These are phyloP conservation scores for Rutpela maculata DNA, from an alignment of 2,888 invertebrate genomes.

Conservation along the genomic window DNA sequence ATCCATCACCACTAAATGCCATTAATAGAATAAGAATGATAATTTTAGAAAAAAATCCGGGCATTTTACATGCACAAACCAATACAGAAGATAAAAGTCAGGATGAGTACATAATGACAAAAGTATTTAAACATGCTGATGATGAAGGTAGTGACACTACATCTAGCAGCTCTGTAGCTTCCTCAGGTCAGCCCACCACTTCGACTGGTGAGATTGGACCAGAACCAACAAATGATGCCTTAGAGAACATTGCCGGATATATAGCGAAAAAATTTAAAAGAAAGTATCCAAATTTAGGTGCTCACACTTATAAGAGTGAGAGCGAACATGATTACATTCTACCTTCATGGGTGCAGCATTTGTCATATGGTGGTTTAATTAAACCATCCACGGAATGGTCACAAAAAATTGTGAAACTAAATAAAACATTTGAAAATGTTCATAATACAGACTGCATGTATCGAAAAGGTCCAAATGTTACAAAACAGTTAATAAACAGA, in stretches of 20 bases:
- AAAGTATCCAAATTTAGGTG: background rate
- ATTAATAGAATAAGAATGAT: conserved; percentile 32
- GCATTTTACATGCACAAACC: conserved; percentile 14
- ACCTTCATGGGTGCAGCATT: too few species aligned
- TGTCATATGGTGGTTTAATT: conserved; percentile 28
- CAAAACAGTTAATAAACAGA: conserved; percentile 3
- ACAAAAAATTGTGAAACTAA: background rate
- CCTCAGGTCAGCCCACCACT: background rate
- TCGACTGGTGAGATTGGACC: background rate
- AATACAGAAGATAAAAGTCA: background rate
- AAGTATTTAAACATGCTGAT: background rate
- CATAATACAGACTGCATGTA: background rate
- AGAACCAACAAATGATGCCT: conserved; percentile 20
- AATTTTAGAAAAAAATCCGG: conserved; percentile 29
- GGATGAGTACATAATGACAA: conserved; percentile 13
- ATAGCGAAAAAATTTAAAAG: conserved; percentile 13
- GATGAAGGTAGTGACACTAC: background rate
- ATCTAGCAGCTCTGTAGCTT: background rate
- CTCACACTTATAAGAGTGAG: background rate
- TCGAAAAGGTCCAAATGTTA: conserved; percentile 18
- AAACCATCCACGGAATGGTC: background rate
- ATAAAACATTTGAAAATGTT: background rate
- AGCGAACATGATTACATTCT: conserved; percentile 11
- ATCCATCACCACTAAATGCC: too few species aligned
- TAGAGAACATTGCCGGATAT: conserved; percentile 30